These are phyloP conservation scores for Trichoplusia ni DNA, from an alignment of 1,140 invertebrate species.

Conservation along the genomic window DNA sequence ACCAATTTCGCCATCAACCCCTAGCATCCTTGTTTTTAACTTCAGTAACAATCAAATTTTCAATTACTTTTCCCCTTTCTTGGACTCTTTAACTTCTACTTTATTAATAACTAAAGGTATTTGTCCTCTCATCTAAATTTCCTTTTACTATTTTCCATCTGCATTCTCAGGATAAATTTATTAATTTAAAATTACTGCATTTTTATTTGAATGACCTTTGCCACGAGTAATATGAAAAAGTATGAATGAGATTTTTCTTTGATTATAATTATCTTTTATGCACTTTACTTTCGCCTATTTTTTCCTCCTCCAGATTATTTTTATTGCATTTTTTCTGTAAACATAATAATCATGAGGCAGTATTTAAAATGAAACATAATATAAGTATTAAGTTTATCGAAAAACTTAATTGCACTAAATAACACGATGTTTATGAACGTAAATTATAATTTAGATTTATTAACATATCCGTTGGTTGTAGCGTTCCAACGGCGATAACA, in stretches of 20 bases:
- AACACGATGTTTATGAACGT: slow-evolving; percentile 61
- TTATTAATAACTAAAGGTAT: slow-evolving; percentile 42
- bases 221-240: slow-evolving; percentile 47
- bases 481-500: slow-evolving; percentile 72
- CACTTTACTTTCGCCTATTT: slow-evolving; percentile 71
- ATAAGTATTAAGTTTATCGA: slow-evolving; percentile 61
- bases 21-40: slow-evolving; percentile 57
- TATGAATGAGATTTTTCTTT: slow-evolving; percentile 56
- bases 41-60: slow-evolving; percentile 59
- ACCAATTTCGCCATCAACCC: slow-evolving; percentile 55
- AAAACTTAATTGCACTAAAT: slow-evolving; percentile 69
- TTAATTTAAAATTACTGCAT: slow-evolving; percentile 55
- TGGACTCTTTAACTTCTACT: slow-evolving; percentile 44
- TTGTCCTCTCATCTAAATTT: slow-evolving; percentile 51
- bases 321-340: slow-evolving; percentile 65
- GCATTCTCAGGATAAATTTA: slow-evolving; percentile 48
- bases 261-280: slow-evolving; percentile 51
- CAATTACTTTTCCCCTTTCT: slow-evolving; percentile 53
- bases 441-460: slow-evolving; percentile 61
- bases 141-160: slow-evolving; percentile 50
- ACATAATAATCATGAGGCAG: slow-evolving; percentile 66
- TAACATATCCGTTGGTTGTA: slow-evolving; percentile 67
- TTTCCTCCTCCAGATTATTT: slow-evolving; percentile 57
- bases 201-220: slow-evolving; percentile 63
- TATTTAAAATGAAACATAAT: slow-evolving; percentile 69